Evolutionary conservation across 2,113 vertebrate species (phyloP).

Genomic region (Ophthalmolycus amberensis): DNA sequence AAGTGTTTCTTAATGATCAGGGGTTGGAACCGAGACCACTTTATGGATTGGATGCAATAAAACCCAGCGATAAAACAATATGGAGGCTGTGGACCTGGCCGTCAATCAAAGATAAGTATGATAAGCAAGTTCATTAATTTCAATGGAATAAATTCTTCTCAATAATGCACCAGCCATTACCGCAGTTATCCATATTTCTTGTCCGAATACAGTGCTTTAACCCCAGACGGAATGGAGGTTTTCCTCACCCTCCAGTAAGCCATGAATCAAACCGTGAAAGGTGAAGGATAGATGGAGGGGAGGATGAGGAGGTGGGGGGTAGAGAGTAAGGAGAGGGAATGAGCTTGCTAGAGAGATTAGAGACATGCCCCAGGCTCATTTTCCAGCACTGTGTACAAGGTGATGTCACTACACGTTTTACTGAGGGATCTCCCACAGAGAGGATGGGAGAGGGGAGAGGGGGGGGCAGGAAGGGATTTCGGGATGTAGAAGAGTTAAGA

Average conservation of each 20-base stretch:
- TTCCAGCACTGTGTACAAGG: constrained; percentile 60
- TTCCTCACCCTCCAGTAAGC: constrained; percentile 26
- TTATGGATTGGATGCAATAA: constrained; percentile 68
- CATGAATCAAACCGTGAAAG: constrained; percentile 60
- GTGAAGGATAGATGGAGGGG: constrained; percentile 3
- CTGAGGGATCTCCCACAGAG: constrained; percentile 64
- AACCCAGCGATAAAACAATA: constrained; percentile 67
- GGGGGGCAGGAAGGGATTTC: background rate
- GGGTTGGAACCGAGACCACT: constrained; percentile 46
- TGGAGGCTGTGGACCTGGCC: constrained; percentile 38
- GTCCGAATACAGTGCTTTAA: constrained; percentile 27
- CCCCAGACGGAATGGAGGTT: constrained; percentile 20
- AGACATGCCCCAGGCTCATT: constrained; percentile 61
- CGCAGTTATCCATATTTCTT: constrained; percentile 37
- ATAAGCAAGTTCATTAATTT: constrained; percentile 69
- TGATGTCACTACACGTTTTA: constrained; percentile 74
- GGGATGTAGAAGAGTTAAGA: background rate
- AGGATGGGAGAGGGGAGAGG: constrained; percentile 1
- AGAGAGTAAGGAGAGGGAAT: constrained; percentile 28
- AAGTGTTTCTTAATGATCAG: constrained; percentile 57
- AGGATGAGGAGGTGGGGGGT: background rate
- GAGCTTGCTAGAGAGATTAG: constrained; percentile 31
- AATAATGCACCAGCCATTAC: constrained; percentile 25
- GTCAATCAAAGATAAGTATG: constrained; percentile 66
- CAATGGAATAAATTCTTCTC: constrained; percentile 60